phyloP scores from a whole-genome alignment of 2,113 vertebrate genomes.

The Rhineura floridana region DNA sequence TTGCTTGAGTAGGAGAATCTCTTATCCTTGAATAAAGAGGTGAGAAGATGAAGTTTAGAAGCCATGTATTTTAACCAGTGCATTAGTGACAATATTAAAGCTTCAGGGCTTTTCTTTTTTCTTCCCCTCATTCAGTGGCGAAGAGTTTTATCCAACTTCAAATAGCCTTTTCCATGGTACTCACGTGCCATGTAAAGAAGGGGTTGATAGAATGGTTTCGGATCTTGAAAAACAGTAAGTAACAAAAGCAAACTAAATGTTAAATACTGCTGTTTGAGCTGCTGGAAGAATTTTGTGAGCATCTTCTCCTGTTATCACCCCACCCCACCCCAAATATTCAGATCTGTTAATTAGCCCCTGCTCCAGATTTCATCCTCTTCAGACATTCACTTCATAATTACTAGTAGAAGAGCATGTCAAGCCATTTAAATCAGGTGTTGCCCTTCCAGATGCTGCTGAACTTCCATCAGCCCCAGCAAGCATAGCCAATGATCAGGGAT shows the following conservation, averaged over 20 bases:
- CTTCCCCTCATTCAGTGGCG: conserved; percentile 78
- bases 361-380: neutral
- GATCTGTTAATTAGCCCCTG: neutral
- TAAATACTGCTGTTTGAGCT: neutral
- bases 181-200: conserved; percentile 87
- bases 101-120: neutral
- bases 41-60: neutral
- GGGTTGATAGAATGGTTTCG: conserved; percentile 92
- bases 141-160: conserved; percentile 91
- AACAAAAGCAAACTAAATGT: fast-evolving
- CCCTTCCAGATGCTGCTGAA: too few species aligned
- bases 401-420: too few species aligned
- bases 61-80: neutral
- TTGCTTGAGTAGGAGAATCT: neutral
- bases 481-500: too few species aligned
- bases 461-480: neutral
- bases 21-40: neutral
- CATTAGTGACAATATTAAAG: fast-evolving
- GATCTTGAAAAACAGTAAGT: conserved; percentile 98
- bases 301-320: neutral
- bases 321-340: neutral
- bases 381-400: neutral
- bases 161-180: conserved; percentile 93
- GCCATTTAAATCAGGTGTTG: neutral
- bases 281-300: neutral